These are phyloP conservation scores for Cheilosia vulpina DNA, from an alignment of 2,888 invertebrate species.

Conservation along the genomic window DNA sequence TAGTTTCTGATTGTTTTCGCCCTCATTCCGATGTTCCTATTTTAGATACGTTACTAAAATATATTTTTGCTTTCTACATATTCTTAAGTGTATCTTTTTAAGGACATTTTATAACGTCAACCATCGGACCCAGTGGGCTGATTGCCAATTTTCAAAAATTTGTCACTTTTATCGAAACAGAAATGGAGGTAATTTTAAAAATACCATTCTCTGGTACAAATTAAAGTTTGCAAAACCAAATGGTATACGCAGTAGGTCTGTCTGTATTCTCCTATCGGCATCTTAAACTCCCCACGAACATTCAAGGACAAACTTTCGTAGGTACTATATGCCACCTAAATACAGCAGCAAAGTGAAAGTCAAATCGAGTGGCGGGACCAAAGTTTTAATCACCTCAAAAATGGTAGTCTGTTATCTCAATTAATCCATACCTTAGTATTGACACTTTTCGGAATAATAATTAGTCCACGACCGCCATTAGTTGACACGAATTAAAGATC, in stretches of 20 bases:
- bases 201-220: too few species aligned
- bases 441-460: slow-evolving; percentile 45
- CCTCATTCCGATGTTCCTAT: too few species aligned
- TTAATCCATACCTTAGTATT: slow-evolving; percentile 46
- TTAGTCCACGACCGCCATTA: slow-evolving; percentile 34
- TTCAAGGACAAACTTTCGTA: neutral
- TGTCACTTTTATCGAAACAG: too few species aligned
- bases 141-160: too few species aligned
- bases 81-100: too few species aligned
- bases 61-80: too few species aligned
- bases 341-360: neutral
- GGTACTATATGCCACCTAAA: neutral
- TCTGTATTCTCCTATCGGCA: neutral
- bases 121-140: too few species aligned
- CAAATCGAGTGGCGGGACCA: neutral
- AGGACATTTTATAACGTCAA: too few species aligned
- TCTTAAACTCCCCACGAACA: neutral
- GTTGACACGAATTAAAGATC: slow-evolving; percentile 12
- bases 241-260: neutral
- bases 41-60: too few species aligned
- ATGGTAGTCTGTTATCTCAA: slow-evolving; percentile 37
- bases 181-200: too few species aligned
- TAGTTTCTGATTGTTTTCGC: too few species aligned
- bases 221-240: neutral
- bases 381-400: slow-evolving; percentile 46